phyloP scores from a whole-genome alignment of 2,888 invertebrate species.

The Cheilosia urbana region DNA sequence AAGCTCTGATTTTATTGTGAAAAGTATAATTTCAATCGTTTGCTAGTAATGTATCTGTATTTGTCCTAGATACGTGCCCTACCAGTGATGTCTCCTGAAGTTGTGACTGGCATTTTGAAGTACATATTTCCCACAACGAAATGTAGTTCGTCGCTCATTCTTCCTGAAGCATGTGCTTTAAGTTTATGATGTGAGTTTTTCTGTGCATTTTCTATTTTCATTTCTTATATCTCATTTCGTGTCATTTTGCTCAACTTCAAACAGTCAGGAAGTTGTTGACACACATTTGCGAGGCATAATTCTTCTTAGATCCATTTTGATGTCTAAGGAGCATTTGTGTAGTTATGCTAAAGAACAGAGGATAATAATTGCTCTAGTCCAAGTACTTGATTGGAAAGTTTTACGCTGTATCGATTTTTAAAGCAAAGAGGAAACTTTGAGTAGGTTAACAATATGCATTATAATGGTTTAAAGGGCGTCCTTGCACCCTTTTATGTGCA shows the following conservation, averaged over 20 bases:
- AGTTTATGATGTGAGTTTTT: constrained; percentile 19
- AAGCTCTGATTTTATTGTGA: constrained; percentile 23
- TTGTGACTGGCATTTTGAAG: constrained; percentile 1
- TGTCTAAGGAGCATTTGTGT: constrained; percentile 5
- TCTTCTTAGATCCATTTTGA: constrained; percentile 2
- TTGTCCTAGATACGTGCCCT: constrained; percentile 39
- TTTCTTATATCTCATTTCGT: constrained; percentile 1
- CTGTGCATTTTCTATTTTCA: constrained; percentile 8
- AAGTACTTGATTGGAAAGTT: constrained; percentile 38
- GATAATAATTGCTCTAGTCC: constrained; percentile 9
- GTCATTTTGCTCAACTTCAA: constrained; percentile 6
- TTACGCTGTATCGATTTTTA: constrained; percentile 26
- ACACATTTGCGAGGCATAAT: constrained; percentile 16
- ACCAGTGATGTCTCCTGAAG: constrained; percentile 4
- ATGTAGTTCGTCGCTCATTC: constrained; percentile 22
- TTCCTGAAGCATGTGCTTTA: constrained; percentile 19
- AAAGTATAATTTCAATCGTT: constrained; percentile 41
- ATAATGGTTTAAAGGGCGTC: no score
- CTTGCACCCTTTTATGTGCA: no score
- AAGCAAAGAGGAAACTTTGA: not conserved
- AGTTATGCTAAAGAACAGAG: constrained; percentile 25
- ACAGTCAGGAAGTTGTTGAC: constrained; percentile 58
- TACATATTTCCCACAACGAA: not conserved
- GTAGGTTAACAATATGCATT: no score
- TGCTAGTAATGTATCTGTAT: constrained; percentile 2